A percentile compares a stretch with the other conserved stretches of the same genome.
Conservation (phyloP, 2,113 vertebrate species). For the Esox niger region DNA sequence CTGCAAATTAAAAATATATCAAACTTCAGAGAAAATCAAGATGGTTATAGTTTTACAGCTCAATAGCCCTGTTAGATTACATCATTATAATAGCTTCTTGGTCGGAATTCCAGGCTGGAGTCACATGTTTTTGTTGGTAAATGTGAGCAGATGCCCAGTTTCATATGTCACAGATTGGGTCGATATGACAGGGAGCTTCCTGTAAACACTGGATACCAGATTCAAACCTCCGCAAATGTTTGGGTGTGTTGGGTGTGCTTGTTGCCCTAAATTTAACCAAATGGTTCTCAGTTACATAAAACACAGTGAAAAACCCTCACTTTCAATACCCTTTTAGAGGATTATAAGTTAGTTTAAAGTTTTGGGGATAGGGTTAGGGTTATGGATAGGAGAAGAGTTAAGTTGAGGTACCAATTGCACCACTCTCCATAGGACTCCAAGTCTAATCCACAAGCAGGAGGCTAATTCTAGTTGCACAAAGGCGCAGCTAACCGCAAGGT, state of each 20-base stretch:
- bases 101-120: slow-evolving; percentile 29
- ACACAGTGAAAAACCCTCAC: no score
- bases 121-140: slow-evolving; percentile 61
- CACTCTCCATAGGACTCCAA: no score
- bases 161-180: slow-evolving; percentile 54
- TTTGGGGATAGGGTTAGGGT: slow-evolving; percentile 8
- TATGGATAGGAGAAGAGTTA: slow-evolving; percentile 6
- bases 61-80: slow-evolving; percentile 27
- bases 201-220: slow-evolving; percentile 36
- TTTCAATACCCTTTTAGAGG: no score
- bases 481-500: no score
- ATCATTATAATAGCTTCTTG: slow-evolving; percentile 41
- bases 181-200: slow-evolving; percentile 25
- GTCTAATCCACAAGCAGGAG: no score
- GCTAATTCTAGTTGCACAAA: no score
- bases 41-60: slow-evolving; percentile 32
- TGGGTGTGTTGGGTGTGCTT: not conserved
- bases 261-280: no score
- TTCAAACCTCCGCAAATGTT: slow-evolving; percentile 14
- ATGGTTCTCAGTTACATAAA: no score
- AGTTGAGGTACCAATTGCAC: no score
- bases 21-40: slow-evolving; percentile 19
- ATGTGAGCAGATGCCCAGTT: slow-evolving; percentile 36
- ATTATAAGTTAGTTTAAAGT: not conserved
- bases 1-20: slow-evolving; percentile 66